Evolutionary conservation across 2,888 invertebrate genomes (phyloP).

Genomic region (Phaedon cochleariae): DNA sequence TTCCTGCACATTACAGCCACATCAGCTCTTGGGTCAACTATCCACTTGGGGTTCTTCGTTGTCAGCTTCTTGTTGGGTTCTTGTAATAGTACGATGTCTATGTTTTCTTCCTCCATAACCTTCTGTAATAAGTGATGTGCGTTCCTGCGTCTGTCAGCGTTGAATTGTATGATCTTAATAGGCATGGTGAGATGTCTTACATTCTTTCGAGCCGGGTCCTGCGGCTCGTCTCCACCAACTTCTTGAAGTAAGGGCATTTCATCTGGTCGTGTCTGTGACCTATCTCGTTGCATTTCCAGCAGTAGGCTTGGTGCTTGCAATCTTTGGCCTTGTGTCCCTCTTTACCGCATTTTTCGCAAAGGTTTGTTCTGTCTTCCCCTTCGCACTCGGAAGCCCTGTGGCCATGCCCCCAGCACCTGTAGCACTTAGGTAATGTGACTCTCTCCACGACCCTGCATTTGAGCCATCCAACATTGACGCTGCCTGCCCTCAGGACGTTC

Average conservation of each 20-base stretch:
- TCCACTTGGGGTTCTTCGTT: conserved; percentile 1
- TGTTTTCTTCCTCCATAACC: neutral
- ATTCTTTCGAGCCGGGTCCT: no score
- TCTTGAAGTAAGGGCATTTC: no score
- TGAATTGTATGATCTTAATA: no score
- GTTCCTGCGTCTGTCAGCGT: neutral
- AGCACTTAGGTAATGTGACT: neutral
- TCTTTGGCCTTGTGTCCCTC: conserved; percentile 1
- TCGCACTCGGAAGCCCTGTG: neutral
- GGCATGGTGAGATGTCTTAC: no score
- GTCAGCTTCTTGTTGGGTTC: conserved; percentile 3
- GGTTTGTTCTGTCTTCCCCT: neutral
- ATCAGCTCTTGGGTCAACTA: neutral
- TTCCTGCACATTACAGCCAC: conserved; percentile 7
- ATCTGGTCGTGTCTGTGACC: neutral
- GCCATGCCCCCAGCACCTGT: neutral
- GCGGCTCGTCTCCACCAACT: no score
- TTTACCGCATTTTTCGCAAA: neutral
- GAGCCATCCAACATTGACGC: no score
- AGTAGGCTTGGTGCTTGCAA: neutral
- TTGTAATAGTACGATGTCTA: conserved; percentile 2
- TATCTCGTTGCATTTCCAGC: neutral
- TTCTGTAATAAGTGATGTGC: conserved; percentile 1
- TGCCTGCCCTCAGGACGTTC: no score
- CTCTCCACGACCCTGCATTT: neutral